Evolutionary conservation across 2,113 vertebrate species (phyloP), one percentile per base, ranked within the genome.

Genomic region (Corythaixoides concolor): DNA sequence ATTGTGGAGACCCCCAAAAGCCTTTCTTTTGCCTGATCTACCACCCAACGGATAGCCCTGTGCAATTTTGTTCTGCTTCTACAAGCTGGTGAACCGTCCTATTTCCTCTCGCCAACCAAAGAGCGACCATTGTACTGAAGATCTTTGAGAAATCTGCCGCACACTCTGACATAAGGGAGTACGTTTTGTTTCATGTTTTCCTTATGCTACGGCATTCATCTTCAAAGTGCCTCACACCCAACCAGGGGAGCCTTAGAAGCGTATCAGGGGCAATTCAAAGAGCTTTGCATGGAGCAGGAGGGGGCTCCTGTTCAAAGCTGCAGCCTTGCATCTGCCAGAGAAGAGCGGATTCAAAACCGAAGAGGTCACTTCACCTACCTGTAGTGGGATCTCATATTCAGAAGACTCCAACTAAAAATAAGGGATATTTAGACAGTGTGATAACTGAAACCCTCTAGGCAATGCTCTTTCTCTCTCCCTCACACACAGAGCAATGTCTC

Each of bases 181-280:
- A 8, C 47, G 88, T 68, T 90, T 95, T 94, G 95, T 96, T 96
- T 93, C 92, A 96, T 95, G 93, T 96, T 68, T 79, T 68, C 92
- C 88, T 93, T 97, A 11, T 92, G 89, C 90, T 72, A 73, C 95
- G 92, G 45, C 80, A 96, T 97, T 97, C 89, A 95, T 97, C 96
- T 97, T 97, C 97, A 97, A 97, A 97, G 94, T 2, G 32, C 49
- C 91, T 90, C 4, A 0, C 87, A 32, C 8, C 2, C 82, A 93
- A 80, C 89, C 39, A 2, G 82, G 82, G 94, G 87, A 95, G 95
- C 94, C 94, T 97, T 20, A 94, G 97, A 97, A 97, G 91, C 56
- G 0, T 43, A 95, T 93, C 95, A 87, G 97, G 95, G 93, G 90
- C 95, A 80, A 96, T 96, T 97, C 97, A 97, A 96, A 97, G 95